A percentile compares a stretch with the other conserved stretches of the same genome.
Conservation (phyloP, 2,888 invertebrate genomes). For the Rugalucina vietnamica region DNA sequence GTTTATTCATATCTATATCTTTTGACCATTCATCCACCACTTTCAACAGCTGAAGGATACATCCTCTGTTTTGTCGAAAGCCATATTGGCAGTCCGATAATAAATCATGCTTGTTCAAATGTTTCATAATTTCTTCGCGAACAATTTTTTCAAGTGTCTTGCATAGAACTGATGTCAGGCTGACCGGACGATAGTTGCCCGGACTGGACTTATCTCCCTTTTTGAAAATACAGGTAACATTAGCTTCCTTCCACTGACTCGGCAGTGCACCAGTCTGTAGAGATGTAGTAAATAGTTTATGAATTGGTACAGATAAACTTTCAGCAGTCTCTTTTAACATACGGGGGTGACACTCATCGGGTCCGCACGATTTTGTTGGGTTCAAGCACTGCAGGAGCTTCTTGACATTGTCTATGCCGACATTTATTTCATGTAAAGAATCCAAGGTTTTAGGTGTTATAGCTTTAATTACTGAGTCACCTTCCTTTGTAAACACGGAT, state of each 20-base stretch:
- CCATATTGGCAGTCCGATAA: neutral
- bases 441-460: neutral
- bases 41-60: constrained; percentile 6
- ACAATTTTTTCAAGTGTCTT: neutral
- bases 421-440: neutral
- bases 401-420: neutral
- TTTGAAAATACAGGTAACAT: neutral
- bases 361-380: neutral
- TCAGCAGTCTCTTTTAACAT: neutral
- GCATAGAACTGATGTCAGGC: constrained; percentile 1
- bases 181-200: neutral
- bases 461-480: neutral
- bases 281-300: neutral
- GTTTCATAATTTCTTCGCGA: neutral
- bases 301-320: neutral
- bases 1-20: neutral
- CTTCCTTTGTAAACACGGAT: neutral
- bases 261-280: neutral
- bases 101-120: constrained; percentile 1
- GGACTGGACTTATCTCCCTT: neutral
- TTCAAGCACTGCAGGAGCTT: neutral
- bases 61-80: neutral
- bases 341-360: neutral
- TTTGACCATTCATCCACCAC: neutral
- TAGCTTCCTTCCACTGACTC: neutral